A percentile compares a stretch with the other conserved stretches of the same genome.
phyloP scores from a whole-genome alignment of 2,797 vertebrate genomes.

The Pipistrellus kuhlii region DNA sequence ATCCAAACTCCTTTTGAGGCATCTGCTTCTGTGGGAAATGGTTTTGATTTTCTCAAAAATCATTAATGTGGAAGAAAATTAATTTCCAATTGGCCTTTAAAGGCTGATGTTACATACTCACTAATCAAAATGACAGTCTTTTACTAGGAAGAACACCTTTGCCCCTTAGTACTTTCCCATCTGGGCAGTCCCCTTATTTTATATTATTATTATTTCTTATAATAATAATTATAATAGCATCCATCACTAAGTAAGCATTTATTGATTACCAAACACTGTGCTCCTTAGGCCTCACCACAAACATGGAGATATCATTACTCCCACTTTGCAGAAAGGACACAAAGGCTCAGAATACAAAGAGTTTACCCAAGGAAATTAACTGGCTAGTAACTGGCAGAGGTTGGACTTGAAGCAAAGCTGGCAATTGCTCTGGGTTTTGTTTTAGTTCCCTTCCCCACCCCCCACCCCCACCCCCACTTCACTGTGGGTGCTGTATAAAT shows the following conservation, averaged over 20 bases:
- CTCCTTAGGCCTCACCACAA: not conserved
- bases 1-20: constrained; percentile 68
- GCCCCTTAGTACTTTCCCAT: not conserved
- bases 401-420: not conserved
- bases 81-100: constrained; percentile 56
- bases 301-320: not conserved
- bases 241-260: not conserved
- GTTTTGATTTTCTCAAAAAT: constrained; percentile 72
- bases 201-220: not conserved
- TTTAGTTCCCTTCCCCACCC: not conserved
- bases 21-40: constrained; percentile 71
- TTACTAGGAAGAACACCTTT: not conserved
- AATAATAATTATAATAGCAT: not conserved
- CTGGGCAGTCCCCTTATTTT: not conserved
- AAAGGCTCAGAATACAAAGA: not conserved
- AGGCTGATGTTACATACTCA: not conserved
- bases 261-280: not conserved
- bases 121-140: not conserved
- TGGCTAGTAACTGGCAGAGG: not conserved
- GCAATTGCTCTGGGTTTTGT: not conserved
- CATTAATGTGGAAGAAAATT: constrained; percentile 64
- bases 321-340: not conserved
- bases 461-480: not conserved
- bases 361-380: not conserved
- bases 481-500: not conserved